These are phyloP conservation scores for Zygaena filipendulae DNA, from an alignment of 2,888 invertebrate genomes.

Conservation along the genomic window DNA sequence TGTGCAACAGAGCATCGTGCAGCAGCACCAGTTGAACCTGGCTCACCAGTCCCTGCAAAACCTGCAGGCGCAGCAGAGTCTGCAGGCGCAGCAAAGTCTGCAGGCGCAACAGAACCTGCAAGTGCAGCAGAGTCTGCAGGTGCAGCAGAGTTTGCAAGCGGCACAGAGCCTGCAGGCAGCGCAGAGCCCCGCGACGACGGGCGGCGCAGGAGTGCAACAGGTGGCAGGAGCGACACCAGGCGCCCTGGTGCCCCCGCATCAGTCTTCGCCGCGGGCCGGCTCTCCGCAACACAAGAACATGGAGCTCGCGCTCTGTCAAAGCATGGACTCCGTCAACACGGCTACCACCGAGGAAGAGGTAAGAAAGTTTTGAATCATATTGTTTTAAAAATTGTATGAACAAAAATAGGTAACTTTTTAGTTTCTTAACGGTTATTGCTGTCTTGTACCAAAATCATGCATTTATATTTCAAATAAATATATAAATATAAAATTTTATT, in stretches of 20 bases:
- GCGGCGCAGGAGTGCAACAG: constrained; percentile 47
- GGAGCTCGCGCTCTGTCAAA: constrained; percentile 88
- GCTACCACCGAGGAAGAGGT: constrained; percentile 98
- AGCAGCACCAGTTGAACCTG: constrained; percentile 59
- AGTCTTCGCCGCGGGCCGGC: constrained; percentile 47
- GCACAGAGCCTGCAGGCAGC: constrained; percentile 35
- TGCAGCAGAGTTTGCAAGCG: constrained; percentile 29
- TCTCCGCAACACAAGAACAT: constrained; percentile 61
- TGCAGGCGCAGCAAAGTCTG: constrained; percentile 32
- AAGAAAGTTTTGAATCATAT: constrained; percentile 33
- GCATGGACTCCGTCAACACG: constrained; percentile 98
- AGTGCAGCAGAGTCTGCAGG: constrained; percentile 34
- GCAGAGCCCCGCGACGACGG: constrained; percentile 32
- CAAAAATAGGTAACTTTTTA: too few species aligned
- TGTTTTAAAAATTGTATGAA: too few species aligned
- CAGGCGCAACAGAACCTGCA: constrained; percentile 32
- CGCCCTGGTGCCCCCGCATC: constrained; percentile 59
- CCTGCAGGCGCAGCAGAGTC: constrained; percentile 42
- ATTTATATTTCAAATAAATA: too few species aligned
- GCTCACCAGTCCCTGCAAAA: constrained; percentile 57
- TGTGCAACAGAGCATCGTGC: constrained; percentile 60
- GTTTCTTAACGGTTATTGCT: too few species aligned
- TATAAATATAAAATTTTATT: too few species aligned
- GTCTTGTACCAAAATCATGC: too few species aligned
- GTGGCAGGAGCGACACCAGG: constrained; percentile 45